These are phyloP conservation scores for Mantis religiosa DNA, from an alignment of 2,888 invertebrate species.

Conservation along the genomic window DNA sequence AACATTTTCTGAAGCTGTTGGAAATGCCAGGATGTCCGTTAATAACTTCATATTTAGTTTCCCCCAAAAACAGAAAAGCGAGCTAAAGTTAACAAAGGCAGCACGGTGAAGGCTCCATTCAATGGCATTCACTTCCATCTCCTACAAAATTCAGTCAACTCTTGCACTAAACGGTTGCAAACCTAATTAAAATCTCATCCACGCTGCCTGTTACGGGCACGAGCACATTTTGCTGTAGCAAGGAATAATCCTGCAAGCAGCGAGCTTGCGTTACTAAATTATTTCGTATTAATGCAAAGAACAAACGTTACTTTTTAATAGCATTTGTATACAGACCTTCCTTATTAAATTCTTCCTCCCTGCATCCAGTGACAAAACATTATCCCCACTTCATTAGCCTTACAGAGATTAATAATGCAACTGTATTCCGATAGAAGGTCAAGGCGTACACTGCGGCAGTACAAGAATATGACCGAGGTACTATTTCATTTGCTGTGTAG, in stretches of 20 bases:
- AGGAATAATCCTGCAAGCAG: background rate
- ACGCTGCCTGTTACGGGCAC: background rate
- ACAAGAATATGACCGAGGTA: too few relatives aligned
- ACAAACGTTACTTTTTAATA: background rate
- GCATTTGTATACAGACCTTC: background rate
- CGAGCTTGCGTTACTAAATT: background rate
- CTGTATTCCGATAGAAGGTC: background rate
- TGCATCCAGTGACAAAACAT: background rate
- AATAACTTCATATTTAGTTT: background rate
- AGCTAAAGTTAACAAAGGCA: background rate
- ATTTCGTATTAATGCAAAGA: background rate
- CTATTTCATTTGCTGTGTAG: too few relatives aligned
- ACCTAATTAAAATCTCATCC: background rate
- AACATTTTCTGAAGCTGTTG: background rate
- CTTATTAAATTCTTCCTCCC: background rate
- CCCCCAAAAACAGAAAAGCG: background rate
- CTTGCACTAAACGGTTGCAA: background rate
- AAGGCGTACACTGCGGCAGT: background rate
- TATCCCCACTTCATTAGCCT: background rate
- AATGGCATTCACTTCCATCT: background rate
- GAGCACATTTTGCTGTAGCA: background rate
- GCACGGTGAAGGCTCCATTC: background rate
- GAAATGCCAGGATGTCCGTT: background rate
- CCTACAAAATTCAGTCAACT: background rate
- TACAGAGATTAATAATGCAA: background rate